Percentiles rank a stretch among this genome's conserved stretches.
Conservation (phyloP, 2,113 vertebrate species). For the Phoenicopterus ruber region DNA sequence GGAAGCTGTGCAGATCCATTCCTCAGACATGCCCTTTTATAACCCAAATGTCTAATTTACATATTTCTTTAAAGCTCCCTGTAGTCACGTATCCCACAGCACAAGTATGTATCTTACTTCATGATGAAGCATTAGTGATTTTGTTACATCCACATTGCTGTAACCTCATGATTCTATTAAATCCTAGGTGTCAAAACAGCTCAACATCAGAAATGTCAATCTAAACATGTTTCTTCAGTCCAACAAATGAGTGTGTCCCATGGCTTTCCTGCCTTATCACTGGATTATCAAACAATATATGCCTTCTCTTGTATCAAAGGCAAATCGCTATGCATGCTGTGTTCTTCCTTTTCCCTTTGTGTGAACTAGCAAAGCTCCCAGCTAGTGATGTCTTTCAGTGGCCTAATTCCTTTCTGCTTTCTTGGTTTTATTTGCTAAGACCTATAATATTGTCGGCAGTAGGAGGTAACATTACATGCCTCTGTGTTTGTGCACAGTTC, state of each 20-base stretch:
- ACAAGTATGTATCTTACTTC: neutral
- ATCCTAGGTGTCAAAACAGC: neutral
- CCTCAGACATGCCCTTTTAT: neutral
- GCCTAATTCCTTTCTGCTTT: neutral
- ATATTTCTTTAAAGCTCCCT: neutral
- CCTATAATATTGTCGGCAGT: neutral
- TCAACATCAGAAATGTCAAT: neutral
- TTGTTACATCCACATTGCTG: accelerated
- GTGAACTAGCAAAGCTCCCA: neutral
- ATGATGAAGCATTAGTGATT: neutral
- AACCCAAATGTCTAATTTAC: neutral
- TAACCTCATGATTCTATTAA: neutral
- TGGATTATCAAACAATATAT: neutral
- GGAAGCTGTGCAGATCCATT: neutral
- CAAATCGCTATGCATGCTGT: neutral
- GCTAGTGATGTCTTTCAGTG: neutral
- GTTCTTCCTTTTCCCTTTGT: neutral
- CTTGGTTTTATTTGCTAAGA: neutral
- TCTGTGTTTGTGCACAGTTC: neutral
- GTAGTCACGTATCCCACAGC: neutral
- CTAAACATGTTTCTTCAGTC: neutral
- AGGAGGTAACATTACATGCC: neutral
- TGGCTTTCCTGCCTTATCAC: neutral
- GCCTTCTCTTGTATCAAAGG: neutral
- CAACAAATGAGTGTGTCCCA: neutral